phyloP scores from a whole-genome alignment of 2,888 invertebrate genomes.

The Idaea straminata region DNA sequence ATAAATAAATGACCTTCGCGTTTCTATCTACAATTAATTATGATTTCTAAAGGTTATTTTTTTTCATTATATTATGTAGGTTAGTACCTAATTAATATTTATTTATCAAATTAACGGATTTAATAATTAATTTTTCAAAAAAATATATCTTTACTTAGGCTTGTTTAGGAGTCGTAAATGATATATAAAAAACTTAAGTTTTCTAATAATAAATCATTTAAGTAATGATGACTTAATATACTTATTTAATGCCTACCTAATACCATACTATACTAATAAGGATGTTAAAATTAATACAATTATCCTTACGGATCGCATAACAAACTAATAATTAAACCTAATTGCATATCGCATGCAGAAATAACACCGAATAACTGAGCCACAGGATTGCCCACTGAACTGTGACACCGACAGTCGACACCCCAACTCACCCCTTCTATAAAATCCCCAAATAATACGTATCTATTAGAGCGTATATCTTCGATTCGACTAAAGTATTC shows the following conservation, averaged over 20 bases:
- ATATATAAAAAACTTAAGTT: too few relatives aligned
- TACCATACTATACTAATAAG: too few relatives aligned
- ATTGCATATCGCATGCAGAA: constrained; percentile 54
- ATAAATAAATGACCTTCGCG: constrained; percentile 7
- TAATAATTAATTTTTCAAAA: background rate
- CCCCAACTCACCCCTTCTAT: constrained; percentile 51
- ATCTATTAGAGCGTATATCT: constrained; percentile 77
- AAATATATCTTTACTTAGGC: background rate
- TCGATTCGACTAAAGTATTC: constrained; percentile 77
- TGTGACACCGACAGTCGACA: constrained; percentile 52
- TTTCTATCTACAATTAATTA: constrained; percentile 31
- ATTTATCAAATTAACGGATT: background rate
- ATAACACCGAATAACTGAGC: constrained; percentile 52
- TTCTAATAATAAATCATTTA: too few relatives aligned
- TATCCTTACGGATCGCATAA: constrained; percentile 8
- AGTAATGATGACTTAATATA: too few relatives aligned
- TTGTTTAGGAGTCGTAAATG: too few relatives aligned
- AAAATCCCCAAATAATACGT: constrained; percentile 74
- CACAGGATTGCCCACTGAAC: constrained; percentile 43
- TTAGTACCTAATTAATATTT: background rate
- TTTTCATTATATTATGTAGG: constrained; percentile 14
- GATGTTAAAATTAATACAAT: background rate
- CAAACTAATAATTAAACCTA: constrained; percentile 33
- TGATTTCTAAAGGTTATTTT: constrained; percentile 30
- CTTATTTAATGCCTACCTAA: too few relatives aligned